Evolutionary conservation across 2,113 vertebrate species (phyloP).

Genomic region (Suricata suricatta): DNA sequence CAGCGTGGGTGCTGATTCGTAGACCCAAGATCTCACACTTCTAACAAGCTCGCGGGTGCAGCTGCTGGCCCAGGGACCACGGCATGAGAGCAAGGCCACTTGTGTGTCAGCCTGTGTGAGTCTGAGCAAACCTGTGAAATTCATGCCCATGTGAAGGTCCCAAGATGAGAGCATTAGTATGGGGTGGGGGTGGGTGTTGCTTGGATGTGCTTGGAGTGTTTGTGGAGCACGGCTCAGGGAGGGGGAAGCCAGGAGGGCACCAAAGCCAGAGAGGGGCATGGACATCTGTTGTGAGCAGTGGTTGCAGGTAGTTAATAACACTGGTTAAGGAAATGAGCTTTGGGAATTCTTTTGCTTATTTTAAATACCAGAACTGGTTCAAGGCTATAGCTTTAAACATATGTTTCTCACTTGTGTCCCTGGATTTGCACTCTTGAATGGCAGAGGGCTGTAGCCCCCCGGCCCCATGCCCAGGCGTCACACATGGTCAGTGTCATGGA

Average conservation of each 20-base stretch:
- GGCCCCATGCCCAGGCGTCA: neutral
- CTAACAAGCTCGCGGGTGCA: neutral
- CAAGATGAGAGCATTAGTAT: neutral
- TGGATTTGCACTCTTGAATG: neutral
- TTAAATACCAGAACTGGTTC: neutral
- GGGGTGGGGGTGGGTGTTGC: neutral
- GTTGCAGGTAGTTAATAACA: neutral
- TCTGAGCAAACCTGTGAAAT: neutral
- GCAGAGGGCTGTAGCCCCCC: neutral
- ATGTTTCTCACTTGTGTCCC: neutral
- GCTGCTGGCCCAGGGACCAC: neutral
- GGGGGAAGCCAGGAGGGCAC: neutral
- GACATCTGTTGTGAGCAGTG: neutral
- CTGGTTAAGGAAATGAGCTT: neutral
- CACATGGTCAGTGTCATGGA: neutral
- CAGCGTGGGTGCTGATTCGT: neutral
- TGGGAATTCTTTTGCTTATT: neutral
- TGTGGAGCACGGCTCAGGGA: neutral
- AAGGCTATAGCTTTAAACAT: neutral
- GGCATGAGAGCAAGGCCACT: neutral
- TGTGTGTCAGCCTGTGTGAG: neutral
- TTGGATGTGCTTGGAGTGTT: fast-evolving
- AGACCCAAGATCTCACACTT: neutral
- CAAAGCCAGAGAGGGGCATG: no score
- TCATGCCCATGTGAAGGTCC: neutral